Percentiles rank a stretch among this genome's conserved stretches.
phyloP scores from a whole-genome alignment of 2,888 invertebrate genomes.

The Trichacis sp. region DNA sequence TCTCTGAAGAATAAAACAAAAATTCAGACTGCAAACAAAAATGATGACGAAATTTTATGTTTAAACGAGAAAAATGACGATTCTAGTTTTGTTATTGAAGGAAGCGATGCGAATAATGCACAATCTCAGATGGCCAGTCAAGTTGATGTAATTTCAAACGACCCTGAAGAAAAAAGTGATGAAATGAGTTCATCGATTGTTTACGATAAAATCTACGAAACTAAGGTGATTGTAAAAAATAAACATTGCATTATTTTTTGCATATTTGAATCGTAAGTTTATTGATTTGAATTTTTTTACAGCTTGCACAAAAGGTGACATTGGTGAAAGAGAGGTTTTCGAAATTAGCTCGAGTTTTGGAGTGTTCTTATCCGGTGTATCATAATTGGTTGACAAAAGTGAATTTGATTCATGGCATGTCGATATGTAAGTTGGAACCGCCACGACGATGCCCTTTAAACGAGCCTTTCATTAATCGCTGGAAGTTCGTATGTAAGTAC shows the following conservation, averaged over 20 bases:
- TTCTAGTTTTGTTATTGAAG: neutral
- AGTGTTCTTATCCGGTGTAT: conserved; percentile 62
- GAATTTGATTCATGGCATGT: conserved; percentile 51
- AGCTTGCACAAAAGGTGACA: conserved; percentile 58
- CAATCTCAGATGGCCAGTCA: no score
- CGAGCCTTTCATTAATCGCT: conserved; percentile 61
- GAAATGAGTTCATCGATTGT: conserved; percentile 14
- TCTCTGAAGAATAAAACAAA: neutral
- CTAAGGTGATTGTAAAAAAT: conserved; percentile 5
- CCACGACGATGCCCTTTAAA: conserved; percentile 58
- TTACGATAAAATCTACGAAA: conserved; percentile 24
- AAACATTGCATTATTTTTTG: neutral
- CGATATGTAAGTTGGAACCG: conserved; percentile 60
- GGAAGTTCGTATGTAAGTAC: conserved; percentile 66
- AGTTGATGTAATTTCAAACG: conserved; percentile 25
- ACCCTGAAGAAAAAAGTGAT: conserved; percentile 21
- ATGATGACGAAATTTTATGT: conserved; percentile 28
- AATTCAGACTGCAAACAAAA: neutral
- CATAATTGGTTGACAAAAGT: conserved; percentile 60
- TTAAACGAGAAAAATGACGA: conserved; percentile 9
- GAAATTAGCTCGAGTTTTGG: conserved; percentile 62
- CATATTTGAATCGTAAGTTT: neutral
- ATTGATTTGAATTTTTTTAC: neutral
- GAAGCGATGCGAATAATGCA: no score
- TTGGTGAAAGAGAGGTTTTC: conserved; percentile 59